These are phyloP conservation scores for Meles meles DNA, from an alignment of 2,113 vertebrate species.

Conservation along the genomic window DNA sequence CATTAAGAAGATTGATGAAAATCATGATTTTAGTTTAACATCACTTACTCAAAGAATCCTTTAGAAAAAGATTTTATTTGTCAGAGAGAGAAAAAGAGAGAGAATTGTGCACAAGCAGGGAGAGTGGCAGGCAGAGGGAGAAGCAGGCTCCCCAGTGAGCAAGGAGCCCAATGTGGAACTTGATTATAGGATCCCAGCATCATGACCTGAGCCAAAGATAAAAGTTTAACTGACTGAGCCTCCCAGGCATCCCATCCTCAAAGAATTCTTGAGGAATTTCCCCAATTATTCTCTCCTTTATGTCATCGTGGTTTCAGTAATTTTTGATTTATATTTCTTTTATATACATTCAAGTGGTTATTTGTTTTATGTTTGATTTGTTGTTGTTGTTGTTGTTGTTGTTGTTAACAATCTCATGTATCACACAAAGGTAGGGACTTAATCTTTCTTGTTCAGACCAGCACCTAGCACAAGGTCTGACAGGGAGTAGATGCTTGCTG, in stretches of 20 bases:
- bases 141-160: neutral
- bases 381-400: too few relatives aligned
- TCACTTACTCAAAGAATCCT: neutral
- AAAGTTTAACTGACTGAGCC: neutral
- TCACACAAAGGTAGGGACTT: neutral
- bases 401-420: neutral
- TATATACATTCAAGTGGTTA: neutral
- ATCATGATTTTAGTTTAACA: neutral
- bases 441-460: neutral
- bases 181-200: neutral
- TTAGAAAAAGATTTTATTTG: neutral
- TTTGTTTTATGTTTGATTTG: neutral
- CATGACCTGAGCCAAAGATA: neutral
- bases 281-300: neutral
- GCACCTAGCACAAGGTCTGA: neutral
- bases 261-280: neutral
- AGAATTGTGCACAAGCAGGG: neutral
- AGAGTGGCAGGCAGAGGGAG: neutral
- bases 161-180: neutral
- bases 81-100: neutral
- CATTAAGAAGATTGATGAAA: neutral
- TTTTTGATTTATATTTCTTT: constrained; percentile 10
- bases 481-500: neutral
- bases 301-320: neutral
- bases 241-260: neutral